These are phyloP conservation scores for Tetramorium simillimum DNA, from an alignment of 1,140 invertebrate genomes.

Conservation along the genomic window DNA sequence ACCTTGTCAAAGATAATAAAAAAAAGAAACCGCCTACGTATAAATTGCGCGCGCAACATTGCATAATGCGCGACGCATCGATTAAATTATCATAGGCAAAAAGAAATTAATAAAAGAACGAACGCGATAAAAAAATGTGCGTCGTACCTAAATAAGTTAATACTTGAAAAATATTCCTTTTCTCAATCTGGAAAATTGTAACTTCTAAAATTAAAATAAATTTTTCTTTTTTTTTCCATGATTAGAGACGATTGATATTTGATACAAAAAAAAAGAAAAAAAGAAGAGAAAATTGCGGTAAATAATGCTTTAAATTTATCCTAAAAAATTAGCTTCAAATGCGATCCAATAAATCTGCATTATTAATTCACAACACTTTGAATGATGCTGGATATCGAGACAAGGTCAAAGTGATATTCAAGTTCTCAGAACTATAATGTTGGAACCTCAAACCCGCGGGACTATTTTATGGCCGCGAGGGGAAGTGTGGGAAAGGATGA, in stretches of 20 bases:
- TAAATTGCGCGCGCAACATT: neutral
- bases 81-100: neutral
- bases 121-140: neutral
- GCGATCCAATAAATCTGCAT: neutral
- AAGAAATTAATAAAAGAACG: neutral
- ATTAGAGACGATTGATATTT: neutral
- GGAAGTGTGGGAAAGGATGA: neutral
- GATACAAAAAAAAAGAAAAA: neutral
- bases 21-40: neutral
- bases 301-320: neutral
- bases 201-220: too few relatives aligned
- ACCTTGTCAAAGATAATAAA: neutral
- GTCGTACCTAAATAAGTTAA: neutral
- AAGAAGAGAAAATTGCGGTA: neutral
- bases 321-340: neutral
- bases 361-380: neutral
- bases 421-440: neutral
- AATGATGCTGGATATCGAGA: neutral
- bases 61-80: neutral
- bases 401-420: conserved; percentile 6
- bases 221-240: neutral
- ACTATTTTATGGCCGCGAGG: neutral
- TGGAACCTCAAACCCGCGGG: neutral
- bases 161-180: neutral
- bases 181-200: neutral